Base-by-base conservation (phyloP, 2,888 invertebrate genomes). In the Ophion obscuratus region DNA sequence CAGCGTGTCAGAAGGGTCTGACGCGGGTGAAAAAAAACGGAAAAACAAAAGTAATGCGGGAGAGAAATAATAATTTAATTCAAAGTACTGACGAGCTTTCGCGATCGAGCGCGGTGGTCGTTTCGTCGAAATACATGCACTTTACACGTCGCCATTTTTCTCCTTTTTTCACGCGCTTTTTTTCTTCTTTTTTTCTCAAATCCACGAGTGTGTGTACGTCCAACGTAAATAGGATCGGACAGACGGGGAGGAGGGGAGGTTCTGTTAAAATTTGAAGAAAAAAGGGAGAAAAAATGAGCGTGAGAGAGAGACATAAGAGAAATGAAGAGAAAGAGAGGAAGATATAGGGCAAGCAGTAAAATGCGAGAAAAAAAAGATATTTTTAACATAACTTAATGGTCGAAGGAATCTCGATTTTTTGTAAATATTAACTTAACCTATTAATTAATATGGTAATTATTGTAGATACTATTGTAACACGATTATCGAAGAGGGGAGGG, bases 381-480 rank as follows among this genome's bases (percentile, higher is more conserved):
- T 89, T 89, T 88, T 83, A 84, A 87, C 87, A 88, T 76, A 83
- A 85, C 85, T 70, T 64, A 84, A 73, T 76, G 59, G 66, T 71
- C 61, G 68, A 75, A 66, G 57, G 57, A 70, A 44, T 61, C 59
- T 82, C 71, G 79, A 77, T 66, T 76, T 73, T 75, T 81, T 86
- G 86, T 86, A 86, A 83, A 86, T 86, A 86, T 61, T 44, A 83
- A 83, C 76, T 53, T 80, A 80, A 82, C 10, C 81, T 83, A 86
- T 86, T n/a, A 78, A 86, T 86, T 81, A 86, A 83, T 83, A 78
- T 74, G 81, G 81, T 86, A 74, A 86, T 83, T 81, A 83, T 86
- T 86, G 86, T 86, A 86, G 86, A 86, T 86, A 86, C 78, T 68
- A 83, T 86, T 86, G 86, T 81, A 83, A 86, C 74, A 83, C 83